Base-by-base conservation (phyloP, 1,140 invertebrate genomes). In the Venustaconcha ellipsiformis region DNA sequence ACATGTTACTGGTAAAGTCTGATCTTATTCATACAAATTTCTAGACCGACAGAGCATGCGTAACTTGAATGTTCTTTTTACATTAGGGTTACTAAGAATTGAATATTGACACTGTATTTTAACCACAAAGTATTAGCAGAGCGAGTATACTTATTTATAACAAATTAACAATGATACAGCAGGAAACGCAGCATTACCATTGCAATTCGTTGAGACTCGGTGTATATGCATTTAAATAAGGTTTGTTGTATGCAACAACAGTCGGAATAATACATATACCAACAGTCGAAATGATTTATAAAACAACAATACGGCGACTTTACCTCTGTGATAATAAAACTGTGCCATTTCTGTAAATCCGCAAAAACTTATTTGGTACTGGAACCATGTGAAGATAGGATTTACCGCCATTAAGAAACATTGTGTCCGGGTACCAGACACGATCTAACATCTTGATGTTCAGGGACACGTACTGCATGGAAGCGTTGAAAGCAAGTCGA, bases 351-450 rank as follows among this genome's bases (percentile, higher is more conserved):
- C 80, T 79, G 67, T 76, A 78, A 48, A 90, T 84, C 64, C 90
- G 75, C 17, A 90, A 84, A 62, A 90, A 83, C 78, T 88, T 87
- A 82, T 90, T 90, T 15, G 87, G 85, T 48, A 85, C 84, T 6
- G 90, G 90, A 20, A 90, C 84, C 71, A 81, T 88, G 76, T 90
- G 90, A 15, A 91, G 79, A 78, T 89, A 90, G 11, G 90, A 90
- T 12, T 86, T 84, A 74, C 90, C 88, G n/a, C 90, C 90, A 79
- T 91, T 91, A 48, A 86, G 83, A 79, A 91, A 90, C 66, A 89
- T 84, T 37, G 88, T 89, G 73, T 89, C 88, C 4, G 87, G 87
- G 58, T 82, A 80, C 87, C 87, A 88, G 20, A 88, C 81, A 20
- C 80, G 58, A 58, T 88, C 82, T 65, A 88, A 77, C 76, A 87